A percentile compares a stretch with the other conserved stretches of the same genome.
Evolutionary conservation across 1,140 invertebrate species (phyloP).

Genomic region (Megalonaias nervosa): DNA sequence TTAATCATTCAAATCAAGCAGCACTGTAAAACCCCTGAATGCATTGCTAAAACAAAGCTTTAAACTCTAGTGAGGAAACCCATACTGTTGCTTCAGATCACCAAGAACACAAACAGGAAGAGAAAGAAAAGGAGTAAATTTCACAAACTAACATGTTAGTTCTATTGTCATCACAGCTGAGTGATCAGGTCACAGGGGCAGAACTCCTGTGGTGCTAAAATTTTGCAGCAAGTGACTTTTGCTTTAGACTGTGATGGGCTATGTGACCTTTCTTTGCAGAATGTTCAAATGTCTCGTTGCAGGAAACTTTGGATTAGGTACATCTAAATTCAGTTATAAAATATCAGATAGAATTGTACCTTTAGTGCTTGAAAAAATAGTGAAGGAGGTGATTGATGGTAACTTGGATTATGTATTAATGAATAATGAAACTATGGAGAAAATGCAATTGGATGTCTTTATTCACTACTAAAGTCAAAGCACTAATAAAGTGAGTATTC

Average conservation of each 20-base stretch:
- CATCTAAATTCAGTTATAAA: slow-evolving; percentile 1
- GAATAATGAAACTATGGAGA: slow-evolving; percentile 13
- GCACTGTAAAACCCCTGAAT: no score
- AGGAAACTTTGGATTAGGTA: slow-evolving; percentile 3
- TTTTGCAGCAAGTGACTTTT: slow-evolving; percentile 19
- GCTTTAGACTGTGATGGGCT: slow-evolving; percentile 26
- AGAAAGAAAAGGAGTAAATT: no score
- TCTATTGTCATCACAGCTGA: no score
- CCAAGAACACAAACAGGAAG: no score
- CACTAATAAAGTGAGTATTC: slow-evolving; percentile 1
- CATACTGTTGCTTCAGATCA: no score
- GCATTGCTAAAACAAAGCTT: no score
- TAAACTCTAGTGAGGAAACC: no score
- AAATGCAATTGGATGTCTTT: slow-evolving; percentile 20
- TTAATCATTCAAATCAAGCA: no score
- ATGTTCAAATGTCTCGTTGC: slow-evolving; percentile 21
- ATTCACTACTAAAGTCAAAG: slow-evolving; percentile 22
- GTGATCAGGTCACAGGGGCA: neutral
- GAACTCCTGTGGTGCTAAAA: slow-evolving; percentile 20
- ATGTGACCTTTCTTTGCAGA: slow-evolving; percentile 15
- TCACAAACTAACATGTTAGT: no score
- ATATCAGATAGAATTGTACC: slow-evolving; percentile 18
- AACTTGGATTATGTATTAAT: slow-evolving; percentile 17
- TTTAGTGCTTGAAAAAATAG: slow-evolving; percentile 15
- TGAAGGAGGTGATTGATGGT: slow-evolving; percentile 22